Evolutionary conservation across 2,888 invertebrate species (phyloP), one percentile per base, ranked within the genome.

Genomic region (Cephus nigrinus): DNA sequence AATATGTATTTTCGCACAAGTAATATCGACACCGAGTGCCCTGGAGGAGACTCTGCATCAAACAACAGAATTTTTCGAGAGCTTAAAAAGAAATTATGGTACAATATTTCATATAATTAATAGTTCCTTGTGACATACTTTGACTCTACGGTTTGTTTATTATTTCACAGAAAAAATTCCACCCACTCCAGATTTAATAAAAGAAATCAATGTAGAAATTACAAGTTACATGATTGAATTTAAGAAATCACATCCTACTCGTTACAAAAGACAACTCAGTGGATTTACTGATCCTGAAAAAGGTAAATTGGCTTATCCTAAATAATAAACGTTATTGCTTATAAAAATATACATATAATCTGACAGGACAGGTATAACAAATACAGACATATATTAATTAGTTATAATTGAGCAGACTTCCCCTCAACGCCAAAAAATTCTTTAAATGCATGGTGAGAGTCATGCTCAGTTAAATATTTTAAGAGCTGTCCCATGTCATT

Each of bases 401-500:
- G 15, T 76, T 73, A 55, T 72, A 78, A 77, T 78, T 79, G 78
- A 68, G 80, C 72, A 36, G 80, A 79, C 81, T 87, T 88, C 34
- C 87, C 87, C 79, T 90, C 88, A 1, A 96, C 91, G 4, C 97
- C 97, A 93, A 98, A 98, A 80, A 96, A 93, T 83, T 97, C 95
- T 88, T 95, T 95, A 92, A 97, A 97, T 83, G 95, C 94, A 89
- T 96, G 94, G 76, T 93, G 94, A 73, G 95, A 94, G 33, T 94
- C 93, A 87, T 95, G 95, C 74, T 94, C 91, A 79, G 95, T 94
- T 85, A 98, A 92, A 92, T 94, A 98, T 86, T 95, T 95, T 77
- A 94, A 94, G 86, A 98, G 94, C 85, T 94, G 94, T 55, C 96
- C 95, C 95, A 97, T 95, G 88, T 96, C 95, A 93, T 96, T 95